Base-by-base conservation (phyloP, 2,113 vertebrate genomes). In the Emydura subglobosa region DNA sequence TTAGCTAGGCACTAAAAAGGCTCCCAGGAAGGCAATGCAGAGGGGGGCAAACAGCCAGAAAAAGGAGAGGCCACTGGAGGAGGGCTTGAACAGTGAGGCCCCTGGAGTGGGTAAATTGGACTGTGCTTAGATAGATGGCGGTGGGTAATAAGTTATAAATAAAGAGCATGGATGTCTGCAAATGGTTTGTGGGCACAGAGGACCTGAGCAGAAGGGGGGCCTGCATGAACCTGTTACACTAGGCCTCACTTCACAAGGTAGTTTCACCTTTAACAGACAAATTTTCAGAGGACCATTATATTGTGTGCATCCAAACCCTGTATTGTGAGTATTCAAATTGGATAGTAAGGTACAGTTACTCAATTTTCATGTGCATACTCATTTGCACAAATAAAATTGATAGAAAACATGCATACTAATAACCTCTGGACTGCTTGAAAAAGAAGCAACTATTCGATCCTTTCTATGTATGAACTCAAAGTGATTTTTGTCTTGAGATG, bases 391-490 rank as follows among this genome's bases (percentile, higher is more conserved):
- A 72, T 72, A 39, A 72, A 42, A 72, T 11, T n/a, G n/a, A 78
- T 0, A 5, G 1, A 44, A 72, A 5, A 34, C 44, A 44, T 6
- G 2, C 3, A 74, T 7, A 0, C 12, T 90, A 87, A 57, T 50
- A 87, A 74, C 6, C 5, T 55, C n/a, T 3, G 78, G 2, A 74
- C 85, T 59, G 91, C 3, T 79, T 87, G 88, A 44, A 53, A 74
- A 68, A 81, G 89, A 21, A 88, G 8, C 12, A 91, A 12, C 72
- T 42, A 78, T 89, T 87, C 87, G 25, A 53, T 34, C 91, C 44
- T 89, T 92, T 87, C 44, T 93, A 22, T 29, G 65, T 95, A 51
- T 74, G 76, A 90, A 95, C 50, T 86, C 25, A 79, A 74, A 55
- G 61, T 80, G n/a, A 82, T 50, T 88, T 85, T 90, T 91, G 47